A percentile compares a stretch with the other conserved stretches of the same genome.
Evolutionary conservation across 1,140 invertebrate species (phyloP).

Genomic region (Helicorthomorpha holstii): DNA sequence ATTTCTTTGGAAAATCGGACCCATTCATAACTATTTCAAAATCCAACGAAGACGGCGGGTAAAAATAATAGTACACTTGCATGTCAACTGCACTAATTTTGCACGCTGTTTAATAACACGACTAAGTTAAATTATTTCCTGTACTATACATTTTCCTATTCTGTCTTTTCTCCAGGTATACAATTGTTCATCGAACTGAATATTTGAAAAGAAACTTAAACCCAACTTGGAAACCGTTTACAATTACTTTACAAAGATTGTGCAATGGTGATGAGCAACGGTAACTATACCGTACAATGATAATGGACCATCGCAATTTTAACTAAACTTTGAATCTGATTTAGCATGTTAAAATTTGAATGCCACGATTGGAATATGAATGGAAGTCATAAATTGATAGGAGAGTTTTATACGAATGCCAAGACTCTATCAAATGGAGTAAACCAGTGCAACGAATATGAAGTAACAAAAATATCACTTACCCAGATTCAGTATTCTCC

Average conservation of each 20-base stretch:
- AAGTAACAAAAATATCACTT: too few species aligned
- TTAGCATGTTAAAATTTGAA: slow-evolving; percentile 9
- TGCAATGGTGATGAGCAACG: slow-evolving; percentile 42
- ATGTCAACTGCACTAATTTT: slow-evolving; percentile 1
- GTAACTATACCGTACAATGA: too few species aligned
- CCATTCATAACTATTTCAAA: slow-evolving; percentile 34
- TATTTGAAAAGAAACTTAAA: slow-evolving; percentile 34
- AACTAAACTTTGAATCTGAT: too few species aligned
- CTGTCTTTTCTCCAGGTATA: slow-evolving; percentile 19
- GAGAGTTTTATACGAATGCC: slow-evolving; percentile 27
- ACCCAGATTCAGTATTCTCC: too few species aligned
- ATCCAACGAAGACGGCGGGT: slow-evolving; percentile 30
- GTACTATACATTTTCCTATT: not conserved
- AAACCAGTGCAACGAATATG: slow-evolving; percentile 14
- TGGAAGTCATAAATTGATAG: slow-evolving; percentile 28
- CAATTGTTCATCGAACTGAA: slow-evolving; percentile 35
- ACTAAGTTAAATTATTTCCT: slow-evolving; percentile 11
- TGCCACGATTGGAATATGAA: slow-evolving; percentile 2
- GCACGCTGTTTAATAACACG: not conserved
- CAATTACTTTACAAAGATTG: slow-evolving; percentile 32
- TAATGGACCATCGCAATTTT: too few species aligned
- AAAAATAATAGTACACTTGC: slow-evolving; percentile 17
- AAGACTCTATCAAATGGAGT: slow-evolving; percentile 20
- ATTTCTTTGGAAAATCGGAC: slow-evolving; percentile 11
- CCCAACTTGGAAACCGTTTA: slow-evolving; percentile 38